These are phyloP conservation scores for Mimachlamys varia DNA, from an alignment of 2,888 invertebrate species.

Conservation along the genomic window DNA sequence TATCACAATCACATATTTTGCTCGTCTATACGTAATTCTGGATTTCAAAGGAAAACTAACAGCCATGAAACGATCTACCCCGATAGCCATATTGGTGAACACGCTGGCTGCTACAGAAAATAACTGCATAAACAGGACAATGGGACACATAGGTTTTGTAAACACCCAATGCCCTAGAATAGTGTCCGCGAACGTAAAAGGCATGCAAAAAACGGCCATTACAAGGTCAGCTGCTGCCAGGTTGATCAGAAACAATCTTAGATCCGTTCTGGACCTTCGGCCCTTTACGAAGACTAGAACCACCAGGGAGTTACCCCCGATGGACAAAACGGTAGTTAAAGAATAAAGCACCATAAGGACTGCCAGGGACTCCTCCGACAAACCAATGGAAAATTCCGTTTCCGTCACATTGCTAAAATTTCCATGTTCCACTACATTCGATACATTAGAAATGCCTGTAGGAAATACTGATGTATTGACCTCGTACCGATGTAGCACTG, in stretches of 20 bases:
- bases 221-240: constrained; percentile 94
- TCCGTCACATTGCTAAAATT: background rate
- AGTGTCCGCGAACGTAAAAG: constrained; percentile 88
- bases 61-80: constrained; percentile 81
- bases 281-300: constrained; percentile 82
- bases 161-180: constrained; percentile 82
- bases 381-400: constrained; percentile 18
- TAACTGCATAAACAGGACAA: constrained; percentile 82
- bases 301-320: constrained; percentile 82
- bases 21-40: constrained; percentile 79
- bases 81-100: constrained; percentile 82
- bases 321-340: constrained; percentile 81
- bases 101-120: constrained; percentile 81
- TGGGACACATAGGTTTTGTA: constrained; percentile 81
- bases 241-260: constrained; percentile 88
- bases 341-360: constrained; percentile 81
- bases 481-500: background rate
- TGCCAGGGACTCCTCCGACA: constrained; percentile 42
- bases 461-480: background rate
- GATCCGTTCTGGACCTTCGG: constrained; percentile 65
- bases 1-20: constrained; percentile 78
- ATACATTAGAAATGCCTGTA: background rate
- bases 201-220: constrained; percentile 95
- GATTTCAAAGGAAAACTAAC: constrained; percentile 73
- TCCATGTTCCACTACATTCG: background rate